Base-by-base conservation (phyloP, 2,888 invertebrate genomes). In the Elmis aenea region DNA sequence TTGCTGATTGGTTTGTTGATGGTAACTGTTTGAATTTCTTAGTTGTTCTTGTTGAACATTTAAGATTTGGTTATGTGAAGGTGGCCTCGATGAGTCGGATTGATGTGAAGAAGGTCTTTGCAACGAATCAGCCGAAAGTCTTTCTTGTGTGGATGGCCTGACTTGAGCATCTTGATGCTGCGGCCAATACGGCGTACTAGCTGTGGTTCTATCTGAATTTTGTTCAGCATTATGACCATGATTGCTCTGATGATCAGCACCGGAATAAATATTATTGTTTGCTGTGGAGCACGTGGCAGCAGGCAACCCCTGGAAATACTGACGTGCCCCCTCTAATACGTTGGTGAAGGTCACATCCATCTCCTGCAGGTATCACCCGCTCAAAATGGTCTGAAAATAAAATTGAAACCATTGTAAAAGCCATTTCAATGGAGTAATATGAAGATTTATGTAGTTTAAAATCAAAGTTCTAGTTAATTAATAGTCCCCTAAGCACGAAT, bases 271-370 rank as follows among this genome's bases (percentile, higher is more conserved):
- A 52, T 58, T 59, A 18, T 13, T 16, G 49, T 59, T 63, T 27
- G 62, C 56, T 47, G 66, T 54, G 13, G 67, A 60, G 41, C 61
- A 58, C 11, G 67, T 51, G 30, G 73, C 72, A 54, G 72, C 70
- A 49, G 85, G 85, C 65, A 85, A 72, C 64, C 85, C 85, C 76
- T 85, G 81, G 69, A 85, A 85, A 72, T 83, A 85, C 74, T 84
- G 84, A 66, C 85, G 81, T 66, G 83, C 82, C 70, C 83, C 84
- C 78, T 85, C 83, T 77, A 85, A 73, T 71, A 84, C 83, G 79
- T 84, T 85, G 71, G 80, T 83, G 72, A 74, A 77, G 71, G 77
- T 76, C 69, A 78, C 79, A 75, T 84, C 84, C 84, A 84, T 84
- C 74, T 75, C 80, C 74, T 70, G 66, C 64, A 64, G 64, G 61